phyloP scores from a whole-genome alignment of 2,888 invertebrate genomes.

The Trissonchulus latispiculum region DNA sequence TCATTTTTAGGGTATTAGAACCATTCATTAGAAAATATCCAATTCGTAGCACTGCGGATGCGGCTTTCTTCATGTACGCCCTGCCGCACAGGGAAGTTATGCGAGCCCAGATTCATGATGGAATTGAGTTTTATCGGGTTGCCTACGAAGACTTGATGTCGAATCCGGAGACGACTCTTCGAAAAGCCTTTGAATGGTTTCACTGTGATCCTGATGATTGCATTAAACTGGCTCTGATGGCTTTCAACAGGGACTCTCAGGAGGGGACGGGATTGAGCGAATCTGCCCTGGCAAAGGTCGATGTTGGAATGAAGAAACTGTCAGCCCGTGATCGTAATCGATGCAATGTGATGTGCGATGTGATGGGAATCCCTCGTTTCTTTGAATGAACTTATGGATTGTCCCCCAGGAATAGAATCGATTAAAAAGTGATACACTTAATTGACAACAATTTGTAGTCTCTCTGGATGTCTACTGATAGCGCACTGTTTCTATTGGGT shows the following conservation, averaged over 20 bases:
- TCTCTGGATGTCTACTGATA: no score
- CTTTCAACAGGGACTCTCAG: background rate
- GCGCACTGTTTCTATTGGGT: no score
- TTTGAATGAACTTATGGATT: no score
- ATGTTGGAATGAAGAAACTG: background rate
- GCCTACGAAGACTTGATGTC: background rate
- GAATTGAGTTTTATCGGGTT: background rate
- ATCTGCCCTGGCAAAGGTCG: background rate
- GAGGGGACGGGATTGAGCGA: background rate
- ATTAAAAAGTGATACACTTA: no score
- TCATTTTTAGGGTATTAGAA: background rate
- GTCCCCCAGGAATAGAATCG: no score
- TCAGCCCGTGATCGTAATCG: background rate
- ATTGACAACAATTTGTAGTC: no score
- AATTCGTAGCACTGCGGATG: background rate
- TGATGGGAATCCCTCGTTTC: background rate
- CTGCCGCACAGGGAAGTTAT: background rate
- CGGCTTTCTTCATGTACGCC: background rate
- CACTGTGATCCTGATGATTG: background rate
- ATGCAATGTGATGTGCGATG: background rate
- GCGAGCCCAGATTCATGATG: background rate
- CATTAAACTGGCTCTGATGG: background rate
- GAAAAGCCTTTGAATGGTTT: background rate
- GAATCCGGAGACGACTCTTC: background rate
- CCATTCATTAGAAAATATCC: background rate